These are phyloP conservation scores for Orchesellides sinensis DNA, from an alignment of 2,888 invertebrate species.

Conservation along the genomic window DNA sequence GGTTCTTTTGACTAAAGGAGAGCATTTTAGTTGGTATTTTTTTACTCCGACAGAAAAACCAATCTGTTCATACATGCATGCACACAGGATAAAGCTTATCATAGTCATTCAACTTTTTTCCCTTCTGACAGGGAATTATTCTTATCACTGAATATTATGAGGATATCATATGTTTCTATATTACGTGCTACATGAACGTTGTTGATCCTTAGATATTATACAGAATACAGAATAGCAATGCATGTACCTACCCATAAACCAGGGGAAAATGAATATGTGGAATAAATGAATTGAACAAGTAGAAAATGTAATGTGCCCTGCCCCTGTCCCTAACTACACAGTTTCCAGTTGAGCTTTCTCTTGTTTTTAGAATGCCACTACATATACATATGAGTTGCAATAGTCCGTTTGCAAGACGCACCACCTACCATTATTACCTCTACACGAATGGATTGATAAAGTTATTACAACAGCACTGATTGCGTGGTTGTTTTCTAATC, in stretches of 20 bases:
- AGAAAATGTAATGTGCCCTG: background rate
- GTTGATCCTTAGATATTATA: too few relatives aligned
- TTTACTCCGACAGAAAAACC: background rate
- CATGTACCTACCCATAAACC: background rate
- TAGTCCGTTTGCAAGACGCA: too few relatives aligned
- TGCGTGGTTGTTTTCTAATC: slow-evolving; percentile 14
- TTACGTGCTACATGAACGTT: background rate
- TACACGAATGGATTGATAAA: slow-evolving; percentile 20
- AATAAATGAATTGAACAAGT: slow-evolving; percentile 17
- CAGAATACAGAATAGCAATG: too few relatives aligned
- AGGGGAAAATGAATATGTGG: background rate
- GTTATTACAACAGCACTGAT: slow-evolving; percentile 3
- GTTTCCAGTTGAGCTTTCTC: background rate
- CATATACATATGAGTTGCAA: background rate
- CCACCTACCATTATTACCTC: background rate
- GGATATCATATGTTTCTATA: background rate
- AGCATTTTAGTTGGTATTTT: too few relatives aligned
- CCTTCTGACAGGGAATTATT: slow-evolving; percentile 42
- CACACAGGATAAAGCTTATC: slow-evolving; percentile 52
- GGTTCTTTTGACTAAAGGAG: too few relatives aligned
- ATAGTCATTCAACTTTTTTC: slow-evolving; percentile 37
- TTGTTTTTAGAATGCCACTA: background rate
- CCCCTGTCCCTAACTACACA: too few relatives aligned
- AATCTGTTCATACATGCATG: slow-evolving; percentile 53
- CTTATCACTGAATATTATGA: slow-evolving; percentile 30